Evolutionary conservation across 2,797 vertebrate genomes (phyloP), one percentile per base, ranked within the genome.

Genomic region (Tinamus major): DNA sequence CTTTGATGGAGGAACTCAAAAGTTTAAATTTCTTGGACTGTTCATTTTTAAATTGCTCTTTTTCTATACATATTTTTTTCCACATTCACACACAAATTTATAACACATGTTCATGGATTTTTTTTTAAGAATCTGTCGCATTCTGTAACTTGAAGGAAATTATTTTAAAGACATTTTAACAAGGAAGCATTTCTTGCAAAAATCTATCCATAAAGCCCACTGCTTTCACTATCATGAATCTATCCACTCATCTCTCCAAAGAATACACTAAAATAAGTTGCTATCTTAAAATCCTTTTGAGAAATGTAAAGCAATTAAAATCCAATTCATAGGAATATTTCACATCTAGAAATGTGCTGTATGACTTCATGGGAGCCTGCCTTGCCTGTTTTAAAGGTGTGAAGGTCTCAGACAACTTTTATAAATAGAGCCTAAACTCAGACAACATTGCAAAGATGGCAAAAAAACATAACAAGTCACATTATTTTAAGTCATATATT

Each of bases 161-260:
- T 94, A 93, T 95, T 95, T 92, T 90, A 79, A 90, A 91, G 72
- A 59, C 6, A 24, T 3, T 68, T 29, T 39, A 75, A 83, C 90
- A 89, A 65, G 23, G 69, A 89, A 95, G 82, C 26, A 35, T n/a
- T 58, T 93, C 53, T 85, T 90, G 84, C 95, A 65, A 89, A 86
- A 86, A 87, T 93, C 71, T 63, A 27, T 27, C 44, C 35, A 39
- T 65, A 46, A 92, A 90, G 31, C 42, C 29, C 17, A 41, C 46
- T 37, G 35, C 35, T 89, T 94, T 78, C 37, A n/a, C 84, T 85
- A 33, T 77, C 56, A 49, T 42, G n/a, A 87, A 35, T 89, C 68
- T 88, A 62, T 46, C 61, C 33, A 42, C 41, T 39, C 44, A 90
- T 58, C 29, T 58, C 53, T 87, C 48, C n/a, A 41, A 79, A 23